A percentile compares a stretch with the other conserved stretches of the same genome.
Conservation (phyloP, 2,888 invertebrate genomes). For the Agrochola macilenta region DNA sequence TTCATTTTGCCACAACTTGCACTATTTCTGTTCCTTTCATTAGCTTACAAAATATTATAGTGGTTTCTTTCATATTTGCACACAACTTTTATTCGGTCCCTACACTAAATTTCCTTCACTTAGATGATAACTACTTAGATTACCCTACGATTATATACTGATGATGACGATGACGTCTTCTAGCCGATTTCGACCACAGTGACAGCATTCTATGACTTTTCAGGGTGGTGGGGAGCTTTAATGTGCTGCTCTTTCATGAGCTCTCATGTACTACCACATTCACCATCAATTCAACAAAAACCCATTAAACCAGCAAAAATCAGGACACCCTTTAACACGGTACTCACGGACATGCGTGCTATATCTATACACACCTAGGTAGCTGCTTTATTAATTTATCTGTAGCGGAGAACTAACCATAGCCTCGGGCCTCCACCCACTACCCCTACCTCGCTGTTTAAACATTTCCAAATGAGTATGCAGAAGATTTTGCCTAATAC, state of each 20-base stretch:
- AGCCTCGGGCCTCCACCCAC: slow-evolving; percentile 74
- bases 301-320: slow-evolving; percentile 42
- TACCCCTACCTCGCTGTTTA: slow-evolving; percentile 81
- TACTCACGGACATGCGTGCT: slow-evolving; percentile 85
- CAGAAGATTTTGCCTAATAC: slow-evolving; percentile 87
- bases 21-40: no score
- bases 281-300: background rate
- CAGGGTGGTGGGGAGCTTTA: background rate
- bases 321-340: slow-evolving; percentile 74
- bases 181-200: background rate
- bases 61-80: no score
- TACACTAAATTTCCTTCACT: no score
- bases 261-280: no score
- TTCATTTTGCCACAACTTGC: no score
- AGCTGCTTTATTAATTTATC: slow-evolving; percentile 89
- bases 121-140: no score
- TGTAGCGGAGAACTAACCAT: slow-evolving; percentile 89
- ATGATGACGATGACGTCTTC: background rate
- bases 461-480: slow-evolving; percentile 90
- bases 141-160: background rate
- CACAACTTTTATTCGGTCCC: no score
- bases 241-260: background rate
- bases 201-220: background rate
- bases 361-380: slow-evolving; percentile 81
- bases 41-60: no score